A percentile compares a stretch with the other conserved stretches of the same genome.
These are phyloP conservation scores for Drosophila leonis DNA, from an alignment of 2,888 invertebrate species.

Conservation along the genomic window DNA sequence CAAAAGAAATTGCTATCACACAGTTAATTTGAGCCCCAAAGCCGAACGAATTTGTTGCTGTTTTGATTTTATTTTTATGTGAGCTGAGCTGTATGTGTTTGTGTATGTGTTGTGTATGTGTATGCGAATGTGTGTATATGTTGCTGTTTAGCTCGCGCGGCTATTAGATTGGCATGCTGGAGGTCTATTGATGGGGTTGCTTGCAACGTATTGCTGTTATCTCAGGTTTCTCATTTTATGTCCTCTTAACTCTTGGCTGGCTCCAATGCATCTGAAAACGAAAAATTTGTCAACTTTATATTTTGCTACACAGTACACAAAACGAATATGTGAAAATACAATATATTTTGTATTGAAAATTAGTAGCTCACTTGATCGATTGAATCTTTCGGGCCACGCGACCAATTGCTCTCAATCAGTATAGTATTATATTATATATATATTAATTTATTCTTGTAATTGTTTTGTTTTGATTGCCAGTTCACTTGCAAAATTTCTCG, in stretches of 20 bases:
- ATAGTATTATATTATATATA: neutral
- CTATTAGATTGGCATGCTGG: slow-evolving; percentile 58
- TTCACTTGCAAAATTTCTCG: slow-evolving; percentile 11
- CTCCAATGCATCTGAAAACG: slow-evolving; percentile 10
- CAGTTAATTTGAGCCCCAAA: slow-evolving; percentile 32
- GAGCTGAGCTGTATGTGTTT: neutral
- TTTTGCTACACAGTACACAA: slow-evolving; percentile 23
- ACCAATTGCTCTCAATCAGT: slow-evolving; percentile 14
- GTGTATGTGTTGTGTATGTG: neutral
- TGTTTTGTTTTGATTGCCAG: slow-evolving; percentile 21
- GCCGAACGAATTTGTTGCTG: slow-evolving; percentile 27
- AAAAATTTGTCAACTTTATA: slow-evolving; percentile 6
- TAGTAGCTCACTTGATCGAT: slow-evolving; percentile 43
- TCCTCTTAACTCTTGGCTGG: slow-evolving; percentile 16
- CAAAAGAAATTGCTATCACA: slow-evolving; percentile 15
- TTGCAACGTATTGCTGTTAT: slow-evolving; percentile 36
- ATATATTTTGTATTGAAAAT: neutral
- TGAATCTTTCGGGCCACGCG: slow-evolving; percentile 1
- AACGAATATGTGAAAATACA: slow-evolving; percentile 2
- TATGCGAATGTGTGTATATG: slow-evolving; percentile 1
- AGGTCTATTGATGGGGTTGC: slow-evolving; percentile 25
- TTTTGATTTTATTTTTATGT: slow-evolving; percentile 11
- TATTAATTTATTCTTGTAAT: slow-evolving; percentile 9
- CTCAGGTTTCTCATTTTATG: slow-evolving; percentile 46
- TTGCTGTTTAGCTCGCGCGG: slow-evolving; percentile 12